Percentiles rank a stretch among this genome's conserved stretches.
Evolutionary conservation across 1,140 invertebrate species (phyloP).

Genomic region (Aphaenogaster rudis): DNA sequence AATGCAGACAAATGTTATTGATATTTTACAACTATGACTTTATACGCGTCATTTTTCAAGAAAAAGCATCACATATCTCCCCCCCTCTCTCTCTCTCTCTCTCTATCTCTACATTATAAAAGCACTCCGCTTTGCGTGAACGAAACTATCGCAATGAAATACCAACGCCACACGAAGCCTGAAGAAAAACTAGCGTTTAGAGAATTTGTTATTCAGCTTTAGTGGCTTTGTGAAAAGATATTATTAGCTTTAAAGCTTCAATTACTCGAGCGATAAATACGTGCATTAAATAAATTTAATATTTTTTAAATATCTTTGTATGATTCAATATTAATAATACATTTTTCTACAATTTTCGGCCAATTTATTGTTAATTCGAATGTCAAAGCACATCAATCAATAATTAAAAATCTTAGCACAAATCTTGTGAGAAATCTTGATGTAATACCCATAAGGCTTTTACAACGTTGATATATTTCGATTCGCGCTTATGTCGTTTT

Average conservation of each 20-base stretch:
- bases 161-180: background rate
- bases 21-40: background rate
- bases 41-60: background rate
- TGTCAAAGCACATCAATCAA: background rate
- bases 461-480: background rate
- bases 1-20: background rate
- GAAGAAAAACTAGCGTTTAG: background rate
- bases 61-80: constrained; percentile 4
- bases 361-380: background rate
- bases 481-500: background rate
- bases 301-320: background rate
- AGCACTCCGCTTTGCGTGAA: constrained; percentile 3
- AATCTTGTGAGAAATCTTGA: background rate
- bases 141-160: constrained; percentile 5
- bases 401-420: background rate
- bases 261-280: background rate
- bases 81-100: background rate
- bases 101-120: background rate
- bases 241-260: constrained; percentile 1
- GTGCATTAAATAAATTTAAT: no score
- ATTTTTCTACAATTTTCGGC: background rate
- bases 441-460: background rate
- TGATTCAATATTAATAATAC: background rate
- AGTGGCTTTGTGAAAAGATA: background rate
- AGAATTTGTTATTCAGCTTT: background rate